Base-by-base conservation (phyloP, 2,888 invertebrate species). In the Schizotus pectinicornis region DNA sequence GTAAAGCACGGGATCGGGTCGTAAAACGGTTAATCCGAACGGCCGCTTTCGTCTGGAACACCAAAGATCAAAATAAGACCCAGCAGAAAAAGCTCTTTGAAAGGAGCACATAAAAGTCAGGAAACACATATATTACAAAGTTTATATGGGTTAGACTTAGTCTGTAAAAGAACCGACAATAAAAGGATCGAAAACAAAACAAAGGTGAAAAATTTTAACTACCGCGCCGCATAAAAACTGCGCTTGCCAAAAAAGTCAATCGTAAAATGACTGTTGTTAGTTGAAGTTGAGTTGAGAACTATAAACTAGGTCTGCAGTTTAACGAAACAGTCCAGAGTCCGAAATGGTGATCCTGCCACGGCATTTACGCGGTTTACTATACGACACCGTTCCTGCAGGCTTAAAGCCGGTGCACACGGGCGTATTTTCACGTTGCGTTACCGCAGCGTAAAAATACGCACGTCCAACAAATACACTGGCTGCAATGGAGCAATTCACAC, bases 61-160 rank as follows among this genome's bases (percentile, higher is more conserved):
- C 61, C 59, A 60, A 60, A 51, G 63, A 68, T 64, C 59, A 69
- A 61, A 70, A 63, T 61, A 67, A 56, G 70, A 71, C 13, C 49
- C 42, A 49, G 49, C 42, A 49, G 49, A 49, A 56, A 56, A 41
- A 42, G 42, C 42, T 34, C 56, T 56, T 56, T 56, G 50, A 64
- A 71, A 65, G 38, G 67, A 62, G 63, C 68, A 61, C 71, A 67
- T 77, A 73, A 77, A 77, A 74, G 77, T 78, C 78, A 71, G 71
- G 71, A 70, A 76, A 75, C 76, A 77, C 77, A 77, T 78, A 78
- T 78, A 77, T 78, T 78, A 78, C 77, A 75, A 78, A 78, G 77
- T 79, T 79, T 79, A 78, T 77, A 78, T 74, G 74, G 74, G 73
- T 75, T 74, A 72, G 75, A 76, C 73, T 74, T 68, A 75, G 75